Base-by-base conservation (phyloP, 2,797 vertebrate species). In the Okamejei kenojei region DNA sequence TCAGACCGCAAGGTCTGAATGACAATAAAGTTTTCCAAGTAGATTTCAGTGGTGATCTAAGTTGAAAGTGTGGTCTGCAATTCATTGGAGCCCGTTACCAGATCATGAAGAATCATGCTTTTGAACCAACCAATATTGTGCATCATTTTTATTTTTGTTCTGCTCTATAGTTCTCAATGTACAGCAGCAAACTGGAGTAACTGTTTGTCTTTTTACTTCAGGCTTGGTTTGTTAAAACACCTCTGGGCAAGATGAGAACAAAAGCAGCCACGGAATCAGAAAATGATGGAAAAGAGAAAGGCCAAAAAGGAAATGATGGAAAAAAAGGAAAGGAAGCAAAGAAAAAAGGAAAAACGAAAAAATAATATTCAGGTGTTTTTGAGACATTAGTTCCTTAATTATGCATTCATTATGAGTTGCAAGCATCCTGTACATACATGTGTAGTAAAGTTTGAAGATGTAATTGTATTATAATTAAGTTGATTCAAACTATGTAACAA, bases 171-270 rank as follows among this genome's bases (percentile, higher is more conserved):
- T 93, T 65, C 92, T 94, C 94, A 93, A 38, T 93, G 0, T 26
- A 94, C 54, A 94, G 95, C 93, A 4, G 76, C 94, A 94, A 93
- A 93, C 91, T 93, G 19, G 7, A 93, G 5, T 63, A 93, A 94
- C 93, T 8, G 76, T 94, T 93, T 93, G 93, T 90, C 93, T 94
- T 94, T 73, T 88, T 11, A 21, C 96, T 95, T 35, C 94, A 98
- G 97, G 93, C 86, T 77, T 98, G 97, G 98, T 98, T 97, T 23
- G 94, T 95, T 94, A 97, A 95, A 94, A 98, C 97, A 1, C 97
- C 97, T 0, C 93, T 98, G 94, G 97, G 97, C 0, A 97, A 90
- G 94, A 97, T 94, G 4, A 95, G 95, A 84, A 93, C 77, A 0
- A 93, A 94, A 94, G 95, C 96, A 0, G 93, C 94, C 0, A 93